phyloP scores from a whole-genome alignment of 2,797 vertebrate species.

The Fistularia tabacaria region DNA sequence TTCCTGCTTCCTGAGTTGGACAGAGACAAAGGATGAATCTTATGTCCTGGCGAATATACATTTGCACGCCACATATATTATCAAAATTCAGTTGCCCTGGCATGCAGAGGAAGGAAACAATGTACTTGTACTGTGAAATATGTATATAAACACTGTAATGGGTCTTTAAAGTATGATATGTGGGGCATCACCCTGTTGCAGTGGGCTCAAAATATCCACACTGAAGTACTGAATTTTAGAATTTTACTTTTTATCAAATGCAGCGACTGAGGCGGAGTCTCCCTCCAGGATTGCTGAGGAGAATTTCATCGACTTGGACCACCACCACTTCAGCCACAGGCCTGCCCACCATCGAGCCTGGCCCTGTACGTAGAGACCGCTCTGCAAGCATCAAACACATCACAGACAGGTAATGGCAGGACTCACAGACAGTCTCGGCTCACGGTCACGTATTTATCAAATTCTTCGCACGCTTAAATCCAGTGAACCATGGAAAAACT shows the following conservation, averaged over 20 bases:
- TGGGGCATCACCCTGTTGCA: too few relatives aligned
- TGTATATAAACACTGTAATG: too few relatives aligned
- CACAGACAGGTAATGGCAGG: slow-evolving; percentile 70
- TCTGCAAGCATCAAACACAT: slow-evolving; percentile 87
- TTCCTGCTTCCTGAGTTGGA: too few relatives aligned
- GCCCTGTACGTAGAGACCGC: slow-evolving; percentile 87
- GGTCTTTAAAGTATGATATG: too few relatives aligned
- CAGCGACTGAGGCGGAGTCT: slow-evolving; percentile 90
- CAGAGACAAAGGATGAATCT: too few relatives aligned
- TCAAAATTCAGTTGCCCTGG: too few relatives aligned
- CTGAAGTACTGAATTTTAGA: background rate
- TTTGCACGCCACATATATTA: too few relatives aligned
- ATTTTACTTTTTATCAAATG: background rate
- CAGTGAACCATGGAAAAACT: slow-evolving; percentile 83
- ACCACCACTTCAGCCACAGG: slow-evolving; percentile 98
- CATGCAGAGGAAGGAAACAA: too few relatives aligned
- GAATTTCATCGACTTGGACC: slow-evolving; percentile 96
- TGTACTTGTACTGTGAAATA: too few relatives aligned
- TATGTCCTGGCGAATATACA: too few relatives aligned
- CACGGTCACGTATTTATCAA: background rate
- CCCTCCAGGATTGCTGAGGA: slow-evolving; percentile 85
- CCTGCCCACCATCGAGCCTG: slow-evolving; percentile 91
- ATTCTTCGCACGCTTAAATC: slow-evolving; percentile 29
- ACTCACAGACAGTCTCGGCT: background rate
- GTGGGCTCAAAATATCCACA: background rate